Evolutionary conservation across 1,140 invertebrate genomes (phyloP).

Genomic region (Eufriesea mexicana): DNA sequence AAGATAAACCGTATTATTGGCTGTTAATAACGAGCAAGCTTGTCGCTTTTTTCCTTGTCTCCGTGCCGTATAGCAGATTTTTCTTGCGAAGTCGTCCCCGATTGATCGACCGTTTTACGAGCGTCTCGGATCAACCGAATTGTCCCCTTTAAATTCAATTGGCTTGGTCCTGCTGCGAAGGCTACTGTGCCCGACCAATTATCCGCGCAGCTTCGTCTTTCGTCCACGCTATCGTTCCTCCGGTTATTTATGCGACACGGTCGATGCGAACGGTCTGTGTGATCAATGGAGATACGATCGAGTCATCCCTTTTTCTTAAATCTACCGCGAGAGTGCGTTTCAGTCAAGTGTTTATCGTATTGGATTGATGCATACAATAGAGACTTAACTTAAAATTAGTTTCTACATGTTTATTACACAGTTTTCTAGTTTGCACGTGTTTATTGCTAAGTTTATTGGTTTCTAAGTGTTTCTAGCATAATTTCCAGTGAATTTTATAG

Average conservation of each 20-base stretch:
- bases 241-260: background rate
- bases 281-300: background rate
- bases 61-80: background rate
- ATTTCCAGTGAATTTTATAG: no score
- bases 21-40: constrained; percentile 1
- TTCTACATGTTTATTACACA: no score
- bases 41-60: background rate
- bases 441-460: no score
- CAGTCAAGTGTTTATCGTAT: background rate
- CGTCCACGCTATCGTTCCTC: background rate
- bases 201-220: background rate
- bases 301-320: background rate
- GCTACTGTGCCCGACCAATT: background rate
- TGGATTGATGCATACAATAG: no score
- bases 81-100: background rate
- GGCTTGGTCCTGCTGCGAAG: background rate
- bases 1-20: background rate
- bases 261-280: background rate
- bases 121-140: background rate
- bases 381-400: no score
- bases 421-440: no score
- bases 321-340: background rate
- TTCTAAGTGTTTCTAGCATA: no score
- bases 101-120: background rate
- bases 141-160: constrained; percentile 5